A percentile compares a stretch with the other conserved stretches of the same genome.
phyloP scores from a whole-genome alignment of 2,113 vertebrate species.

The Takifugu bimaculatus region DNA sequence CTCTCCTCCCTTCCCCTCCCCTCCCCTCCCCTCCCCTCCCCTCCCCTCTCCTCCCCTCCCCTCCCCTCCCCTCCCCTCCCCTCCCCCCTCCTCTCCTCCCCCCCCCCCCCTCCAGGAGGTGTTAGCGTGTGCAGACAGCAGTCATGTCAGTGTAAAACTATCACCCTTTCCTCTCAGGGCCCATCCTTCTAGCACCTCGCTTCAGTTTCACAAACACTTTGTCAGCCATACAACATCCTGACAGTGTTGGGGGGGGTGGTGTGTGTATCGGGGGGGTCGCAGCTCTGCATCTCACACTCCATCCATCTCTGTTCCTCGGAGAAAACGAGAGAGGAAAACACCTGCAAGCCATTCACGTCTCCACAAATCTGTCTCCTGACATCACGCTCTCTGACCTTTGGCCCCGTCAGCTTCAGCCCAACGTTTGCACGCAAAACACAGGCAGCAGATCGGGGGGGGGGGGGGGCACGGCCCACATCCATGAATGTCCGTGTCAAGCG shows the following conservation, averaged over 20 bases:
- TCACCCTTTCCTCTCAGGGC: conserved; percentile 21
- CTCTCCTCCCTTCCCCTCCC: too few relatives aligned
- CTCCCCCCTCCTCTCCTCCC: background rate
- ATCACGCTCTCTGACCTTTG: conserved; percentile 7
- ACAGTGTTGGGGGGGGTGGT: conserved; percentile 32
- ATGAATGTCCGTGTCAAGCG: conserved; percentile 40
- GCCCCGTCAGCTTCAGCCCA: conserved; percentile 37
- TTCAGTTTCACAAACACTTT: conserved; percentile 34
- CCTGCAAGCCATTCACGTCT: conserved; percentile 67
- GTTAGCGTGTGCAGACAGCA: conserved; percentile 20
- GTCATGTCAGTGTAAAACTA: conserved; percentile 20
- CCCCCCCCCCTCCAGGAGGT: too few relatives aligned
- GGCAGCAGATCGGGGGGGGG: conserved; percentile 28
- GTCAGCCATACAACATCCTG: conserved; percentile 56
- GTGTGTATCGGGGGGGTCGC: conserved; percentile 2
- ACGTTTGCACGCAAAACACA: conserved; percentile 37
- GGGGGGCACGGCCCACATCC: conserved; percentile 31
- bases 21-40: too few relatives aligned
- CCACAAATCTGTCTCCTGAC: conserved; percentile 46
- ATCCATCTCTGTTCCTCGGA: conserved; percentile 25
- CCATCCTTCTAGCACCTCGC: conserved; percentile 18
- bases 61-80: conserved; percentile 30
- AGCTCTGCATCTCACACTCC: conserved; percentile 21
- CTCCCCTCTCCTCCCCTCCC: conserved; percentile 19
- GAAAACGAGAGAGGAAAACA: conserved; percentile 35